phyloP scores from a whole-genome alignment of 2,113 vertebrate species.

The Sisor rabdophorus region DNA sequence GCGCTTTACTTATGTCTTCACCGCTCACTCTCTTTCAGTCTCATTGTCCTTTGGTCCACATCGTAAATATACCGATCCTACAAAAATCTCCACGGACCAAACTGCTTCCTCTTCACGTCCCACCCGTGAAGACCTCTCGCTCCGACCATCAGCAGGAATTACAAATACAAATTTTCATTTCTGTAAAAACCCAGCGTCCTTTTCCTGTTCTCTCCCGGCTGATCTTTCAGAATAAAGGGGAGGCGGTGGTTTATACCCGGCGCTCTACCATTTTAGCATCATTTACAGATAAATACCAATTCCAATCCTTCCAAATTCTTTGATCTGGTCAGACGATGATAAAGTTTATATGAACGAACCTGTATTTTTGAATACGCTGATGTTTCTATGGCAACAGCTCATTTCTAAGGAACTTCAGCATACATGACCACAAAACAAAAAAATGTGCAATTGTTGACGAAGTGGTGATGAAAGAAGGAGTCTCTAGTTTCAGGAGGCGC shows the following conservation, averaged over 20 bases:
- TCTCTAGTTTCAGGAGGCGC: too few relatives aligned
- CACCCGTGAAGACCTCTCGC: slow-evolving; percentile 17
- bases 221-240: slow-evolving; percentile 13
- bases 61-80: slow-evolving; percentile 8
- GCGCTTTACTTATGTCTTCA: slow-evolving; percentile 22
- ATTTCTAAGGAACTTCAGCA: neutral
- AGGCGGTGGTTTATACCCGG: neutral
- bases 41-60: neutral
- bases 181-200: neutral
- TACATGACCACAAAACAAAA: too few relatives aligned
- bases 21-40: neutral
- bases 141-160: neutral
- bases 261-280: neutral
- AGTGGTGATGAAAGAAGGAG: too few relatives aligned
- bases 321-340: neutral
- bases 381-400: neutral
- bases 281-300: slow-evolving; percentile 5
- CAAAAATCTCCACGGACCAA: neutral
- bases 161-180: too few relatives aligned
- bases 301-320: neutral
- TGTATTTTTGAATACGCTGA: neutral
- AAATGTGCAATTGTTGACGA: neutral
- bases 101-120: slow-evolving; percentile 25
- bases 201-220: neutral
- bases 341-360: neutral